Percentiles rank a stretch among this genome's conserved stretches.
Conservation (phyloP, 2,113 vertebrate species). For the Colius striatus region DNA sequence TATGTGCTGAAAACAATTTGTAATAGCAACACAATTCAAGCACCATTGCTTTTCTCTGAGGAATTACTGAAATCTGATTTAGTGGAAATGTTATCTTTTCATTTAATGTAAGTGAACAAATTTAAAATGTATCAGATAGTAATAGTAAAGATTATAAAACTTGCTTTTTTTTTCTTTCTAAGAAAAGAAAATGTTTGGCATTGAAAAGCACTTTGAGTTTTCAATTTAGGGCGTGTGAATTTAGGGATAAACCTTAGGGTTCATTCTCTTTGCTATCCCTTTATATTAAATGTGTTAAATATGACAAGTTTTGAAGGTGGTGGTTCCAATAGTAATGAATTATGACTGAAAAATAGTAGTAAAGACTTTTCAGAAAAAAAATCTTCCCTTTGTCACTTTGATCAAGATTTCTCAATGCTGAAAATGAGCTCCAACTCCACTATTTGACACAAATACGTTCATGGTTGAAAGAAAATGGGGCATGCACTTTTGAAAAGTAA, state of each 20-base stretch:
- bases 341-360: neutral
- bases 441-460: neutral
- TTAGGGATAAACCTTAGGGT: neutral
- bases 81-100: neutral
- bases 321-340: neutral
- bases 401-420: neutral
- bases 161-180: neutral
- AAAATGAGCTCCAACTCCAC: neutral
- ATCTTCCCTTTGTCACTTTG: neutral
- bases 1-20: constrained; percentile 21
- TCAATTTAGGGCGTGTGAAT: neutral
- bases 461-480: constrained; percentile 2
- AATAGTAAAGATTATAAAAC: neutral
- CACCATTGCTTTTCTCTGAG: neutral
- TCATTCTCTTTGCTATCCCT: neutral
- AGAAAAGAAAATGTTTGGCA: neutral
- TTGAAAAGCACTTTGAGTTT: neutral
- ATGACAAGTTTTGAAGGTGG: neutral
- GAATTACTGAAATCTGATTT: constrained; percentile 14
- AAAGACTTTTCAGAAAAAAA: neutral
- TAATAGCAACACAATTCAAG: constrained; percentile 38
- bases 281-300: neutral
- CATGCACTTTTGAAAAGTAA: neutral
- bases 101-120: constrained; percentile 19
- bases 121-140: neutral